Conservation (phyloP, 2,797 vertebrate species). For the Morelia viridis region DNA sequence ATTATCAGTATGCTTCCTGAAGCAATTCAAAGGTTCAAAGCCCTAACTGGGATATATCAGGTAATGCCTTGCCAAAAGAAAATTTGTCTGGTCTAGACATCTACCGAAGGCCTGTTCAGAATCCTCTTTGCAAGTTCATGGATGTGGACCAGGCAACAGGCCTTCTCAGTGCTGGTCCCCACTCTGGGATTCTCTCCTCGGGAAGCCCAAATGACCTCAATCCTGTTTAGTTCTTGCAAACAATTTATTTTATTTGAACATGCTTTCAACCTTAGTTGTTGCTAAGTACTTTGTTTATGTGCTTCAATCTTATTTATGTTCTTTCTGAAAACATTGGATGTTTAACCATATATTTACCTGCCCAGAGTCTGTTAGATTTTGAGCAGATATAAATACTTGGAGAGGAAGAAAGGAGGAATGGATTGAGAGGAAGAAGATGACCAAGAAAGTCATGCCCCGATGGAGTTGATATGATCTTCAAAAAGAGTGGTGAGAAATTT, state of each 20-base stretch:
- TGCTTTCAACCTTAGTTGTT: not conserved
- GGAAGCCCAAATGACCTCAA: not conserved
- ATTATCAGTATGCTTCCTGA: not conserved
- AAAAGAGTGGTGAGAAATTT: not conserved
- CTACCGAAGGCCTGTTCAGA: not conserved
- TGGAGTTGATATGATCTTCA: not conserved
- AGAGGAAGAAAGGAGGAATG: not conserved
- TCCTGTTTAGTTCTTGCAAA: not conserved
- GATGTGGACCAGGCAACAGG: not conserved
- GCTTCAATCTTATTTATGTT: not conserved
- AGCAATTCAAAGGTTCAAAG: not conserved
- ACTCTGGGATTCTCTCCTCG: not conserved
- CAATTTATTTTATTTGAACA: not conserved
- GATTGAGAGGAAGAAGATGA: not conserved
- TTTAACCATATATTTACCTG: not conserved
- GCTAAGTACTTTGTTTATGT: not conserved
- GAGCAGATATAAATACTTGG: not conserved
- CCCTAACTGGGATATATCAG: not conserved
- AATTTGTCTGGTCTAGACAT: not conserved
- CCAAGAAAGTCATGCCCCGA: not conserved
- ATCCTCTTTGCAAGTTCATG: not conserved
- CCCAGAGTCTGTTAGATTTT: not conserved
- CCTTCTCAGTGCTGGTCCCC: not conserved
- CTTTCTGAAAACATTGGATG: not conserved
- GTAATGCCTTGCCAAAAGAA: not conserved